Evolutionary conservation across 2,113 vertebrate species (phyloP), one percentile per base, ranked within the genome.

Genomic region (Candoia aspera): DNA sequence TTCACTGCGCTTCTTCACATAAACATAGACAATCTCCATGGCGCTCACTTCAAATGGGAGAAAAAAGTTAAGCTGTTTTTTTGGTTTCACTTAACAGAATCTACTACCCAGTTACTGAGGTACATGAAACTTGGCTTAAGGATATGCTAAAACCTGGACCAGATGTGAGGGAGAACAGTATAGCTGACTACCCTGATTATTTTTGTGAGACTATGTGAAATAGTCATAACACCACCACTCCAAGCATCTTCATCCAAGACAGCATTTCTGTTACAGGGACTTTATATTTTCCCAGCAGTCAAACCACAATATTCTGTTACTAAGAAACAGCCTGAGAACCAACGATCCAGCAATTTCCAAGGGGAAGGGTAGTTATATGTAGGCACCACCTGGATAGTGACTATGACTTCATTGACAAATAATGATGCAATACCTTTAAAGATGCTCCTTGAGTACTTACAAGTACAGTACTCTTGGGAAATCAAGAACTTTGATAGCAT

Each of bases 11-110:
- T 97, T 98, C 96, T 98, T 98, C 0, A 97, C 83, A 87, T 99
- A 99, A 26, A 98, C 98, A 0, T 98, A 97, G 11, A 97, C 96
- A 42, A 99, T 98, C 95, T 99, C 99, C 99, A 99, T 99, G 90
- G 62, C 55, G 84, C 12, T 49, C 37, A 90, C 91, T 85, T 62
- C 17, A 89, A 54, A 89, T 19, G 4, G 9, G 33, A 37, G 49
- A 86, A 64, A 84, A 57, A 68, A 37, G 33, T 53, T 49, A 84
- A 29, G 2, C 8, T 46, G 12, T 26, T 54, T 24, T 57, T 53
- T 54, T 53, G n/a, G 4, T 29, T n/a, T 37, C 21, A 85, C 29
- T 86, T 49, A 0, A 0, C 29, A 62, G 3, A 2, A 90, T 79
- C 42, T 85, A 13, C 73, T 23, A 11, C 33, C 2, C 24, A 21